These are phyloP conservation scores for Pseudeuparius sepicola DNA, from an alignment of 2,888 invertebrate species.

Conservation along the genomic window DNA sequence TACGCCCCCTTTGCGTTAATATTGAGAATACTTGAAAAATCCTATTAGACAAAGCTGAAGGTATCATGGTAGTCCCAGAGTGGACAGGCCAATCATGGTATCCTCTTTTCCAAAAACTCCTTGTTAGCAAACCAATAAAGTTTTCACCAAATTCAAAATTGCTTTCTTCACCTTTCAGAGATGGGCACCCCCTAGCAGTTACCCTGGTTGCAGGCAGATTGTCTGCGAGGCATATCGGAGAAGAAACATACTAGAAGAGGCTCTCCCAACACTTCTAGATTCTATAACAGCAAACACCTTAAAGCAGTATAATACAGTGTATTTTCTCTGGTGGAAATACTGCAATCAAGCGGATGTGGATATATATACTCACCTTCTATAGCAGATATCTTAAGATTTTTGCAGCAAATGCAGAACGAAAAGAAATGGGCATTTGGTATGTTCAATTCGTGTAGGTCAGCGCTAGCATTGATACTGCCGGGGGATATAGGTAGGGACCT, in stretches of 20 bases:
- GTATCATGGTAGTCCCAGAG: no score
- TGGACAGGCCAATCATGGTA: conserved; percentile 6
- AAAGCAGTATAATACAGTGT: no score
- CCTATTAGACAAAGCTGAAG: conserved; percentile 10
- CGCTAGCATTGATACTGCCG: conserved; percentile 3
- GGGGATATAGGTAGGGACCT: conserved; percentile 1
- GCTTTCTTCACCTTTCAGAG: no score
- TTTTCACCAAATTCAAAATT: conserved; percentile 1
- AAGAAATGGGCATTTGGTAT: background rate
- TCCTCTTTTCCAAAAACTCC: background rate
- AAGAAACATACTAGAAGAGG: background rate
- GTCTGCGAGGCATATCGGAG: conserved; percentile 2
- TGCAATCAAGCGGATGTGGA: no score
- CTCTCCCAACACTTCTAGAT: conserved; percentile 1
- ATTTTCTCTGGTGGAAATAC: no score
- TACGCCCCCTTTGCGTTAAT: conserved; percentile 9
- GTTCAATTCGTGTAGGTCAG: conserved; percentile 7
- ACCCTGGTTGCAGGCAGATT: conserved; percentile 8
- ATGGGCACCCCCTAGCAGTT: conserved; percentile 5
- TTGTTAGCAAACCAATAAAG: background rate
- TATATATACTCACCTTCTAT: no score
- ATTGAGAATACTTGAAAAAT: conserved; percentile 9
- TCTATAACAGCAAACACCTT: no score
- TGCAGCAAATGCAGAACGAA: no score
- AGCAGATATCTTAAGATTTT: no score